phyloP scores from a whole-genome alignment of 2,888 invertebrate species.

The Diploptera punctata region DNA sequence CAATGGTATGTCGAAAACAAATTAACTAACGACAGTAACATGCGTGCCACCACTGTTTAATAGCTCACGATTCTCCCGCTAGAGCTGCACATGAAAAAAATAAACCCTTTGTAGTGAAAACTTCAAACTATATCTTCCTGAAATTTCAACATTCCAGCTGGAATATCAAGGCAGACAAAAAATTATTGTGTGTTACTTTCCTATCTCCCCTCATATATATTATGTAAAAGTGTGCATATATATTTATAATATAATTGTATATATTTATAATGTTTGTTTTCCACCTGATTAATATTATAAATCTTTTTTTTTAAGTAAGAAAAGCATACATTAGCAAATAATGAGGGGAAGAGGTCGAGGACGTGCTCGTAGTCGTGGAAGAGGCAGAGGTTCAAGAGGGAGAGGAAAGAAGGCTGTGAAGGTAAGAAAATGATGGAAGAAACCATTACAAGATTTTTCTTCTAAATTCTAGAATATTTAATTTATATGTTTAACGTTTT shows the following conservation, averaged over 20 bases:
- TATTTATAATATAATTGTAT: not conserved
- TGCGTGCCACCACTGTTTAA: too few species aligned
- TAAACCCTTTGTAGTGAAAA: too few species aligned
- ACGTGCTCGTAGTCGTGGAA: conserved; percentile 76
- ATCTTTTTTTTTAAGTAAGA: not conserved
- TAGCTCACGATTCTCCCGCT: too few species aligned
- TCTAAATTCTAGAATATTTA: too few species aligned
- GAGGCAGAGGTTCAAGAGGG: conserved; percentile 64
- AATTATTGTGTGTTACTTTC: not conserved
- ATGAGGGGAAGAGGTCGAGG: conserved; percentile 62
- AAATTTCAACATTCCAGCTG: too few species aligned
- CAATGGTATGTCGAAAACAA: too few species aligned
- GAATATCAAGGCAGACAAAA: not conserved
- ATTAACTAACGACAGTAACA: too few species aligned
- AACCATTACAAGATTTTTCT: too few species aligned
- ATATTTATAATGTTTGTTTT: not conserved
- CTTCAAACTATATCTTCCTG: not conserved
- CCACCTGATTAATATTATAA: not conserved
- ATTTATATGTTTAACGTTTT: too few species aligned
- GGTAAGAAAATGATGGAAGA: too few species aligned
- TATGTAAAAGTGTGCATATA: not conserved
- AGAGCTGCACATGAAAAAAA: too few species aligned
- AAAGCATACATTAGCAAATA: not conserved
- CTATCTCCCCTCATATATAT: not conserved
- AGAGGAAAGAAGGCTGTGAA: conserved; percentile 63